These are phyloP conservation scores for Zelleria hepariella DNA, from an alignment of 2,888 invertebrate species.

Conservation along the genomic window DNA sequence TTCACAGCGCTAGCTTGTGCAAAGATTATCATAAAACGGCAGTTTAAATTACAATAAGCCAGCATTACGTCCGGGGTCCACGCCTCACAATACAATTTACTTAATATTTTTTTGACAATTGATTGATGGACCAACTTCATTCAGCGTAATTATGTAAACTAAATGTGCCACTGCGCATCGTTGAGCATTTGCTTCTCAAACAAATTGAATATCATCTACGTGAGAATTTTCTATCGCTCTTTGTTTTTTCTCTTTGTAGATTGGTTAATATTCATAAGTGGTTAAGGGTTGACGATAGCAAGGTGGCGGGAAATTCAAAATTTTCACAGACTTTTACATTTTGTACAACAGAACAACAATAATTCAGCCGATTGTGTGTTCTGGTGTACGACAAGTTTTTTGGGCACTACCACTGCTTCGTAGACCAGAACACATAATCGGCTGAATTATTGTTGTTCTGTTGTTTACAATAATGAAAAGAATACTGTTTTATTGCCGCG, in stretches of 20 bases:
- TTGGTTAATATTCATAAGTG: constrained; percentile 12
- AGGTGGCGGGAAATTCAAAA: too few species aligned
- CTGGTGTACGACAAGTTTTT: too few species aligned
- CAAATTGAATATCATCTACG: constrained; percentile 11
- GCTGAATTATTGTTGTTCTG: too few species aligned
- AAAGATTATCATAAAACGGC: background rate
- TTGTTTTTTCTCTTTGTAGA: constrained; percentile 1
- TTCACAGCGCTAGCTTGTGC: background rate
- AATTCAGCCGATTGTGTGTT: too few species aligned
- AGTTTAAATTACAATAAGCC: constrained; percentile 4
- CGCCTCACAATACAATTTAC: constrained; percentile 1
- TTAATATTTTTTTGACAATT: constrained; percentile 10
- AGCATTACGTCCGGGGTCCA: background rate
- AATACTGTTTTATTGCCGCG: too few species aligned
- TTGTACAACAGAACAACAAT: too few species aligned
- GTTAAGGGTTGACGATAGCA: too few species aligned
- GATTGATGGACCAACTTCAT: constrained; percentile 30
- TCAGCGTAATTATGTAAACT: constrained; percentile 27
- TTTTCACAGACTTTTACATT: too few species aligned
- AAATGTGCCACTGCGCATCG: constrained; percentile 17
- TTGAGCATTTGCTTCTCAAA: constrained; percentile 17
- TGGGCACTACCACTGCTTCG: too few species aligned
- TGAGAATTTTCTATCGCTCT: constrained; percentile 11
- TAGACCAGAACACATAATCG: too few species aligned
- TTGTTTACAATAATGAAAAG: too few species aligned